Percentiles rank a stretch among this genome's conserved stretches.
These are phyloP conservation scores for Mormyrops attenuatus DNA, from an alignment of 2,797 vertebrate genomes.

Conservation along the genomic window DNA sequence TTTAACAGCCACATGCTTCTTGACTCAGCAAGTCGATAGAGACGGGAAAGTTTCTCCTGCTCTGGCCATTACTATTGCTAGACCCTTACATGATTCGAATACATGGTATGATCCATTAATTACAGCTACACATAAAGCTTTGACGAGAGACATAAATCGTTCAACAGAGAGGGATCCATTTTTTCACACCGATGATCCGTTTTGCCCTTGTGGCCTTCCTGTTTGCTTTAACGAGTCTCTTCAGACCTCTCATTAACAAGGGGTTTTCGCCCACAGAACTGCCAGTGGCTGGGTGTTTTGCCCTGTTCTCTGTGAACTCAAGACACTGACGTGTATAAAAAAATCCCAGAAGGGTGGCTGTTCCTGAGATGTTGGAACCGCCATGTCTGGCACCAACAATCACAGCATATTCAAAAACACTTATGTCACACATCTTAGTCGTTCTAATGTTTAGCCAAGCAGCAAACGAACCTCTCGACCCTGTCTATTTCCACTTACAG, in stretches of 20 bases:
- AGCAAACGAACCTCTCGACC: background rate
- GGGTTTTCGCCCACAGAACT: background rate
- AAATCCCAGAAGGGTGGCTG: background rate
- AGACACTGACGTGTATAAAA: background rate
- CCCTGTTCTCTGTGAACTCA: background rate
- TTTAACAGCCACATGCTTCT: background rate
- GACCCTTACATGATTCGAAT: background rate
- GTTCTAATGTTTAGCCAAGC: background rate
- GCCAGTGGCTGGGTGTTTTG: background rate
- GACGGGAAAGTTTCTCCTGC: background rate
- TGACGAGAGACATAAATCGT: background rate
- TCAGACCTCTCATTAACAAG: background rate
- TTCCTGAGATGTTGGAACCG: background rate
- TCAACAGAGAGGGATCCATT: background rate
- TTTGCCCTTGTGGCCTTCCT: background rate
- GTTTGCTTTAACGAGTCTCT: background rate
- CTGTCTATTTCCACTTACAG: background rate
- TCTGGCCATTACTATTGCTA: background rate
- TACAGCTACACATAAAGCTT: background rate
- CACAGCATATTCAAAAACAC: background rate
- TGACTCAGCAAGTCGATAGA: background rate
- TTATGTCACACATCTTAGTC: background rate
- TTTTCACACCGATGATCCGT: background rate
- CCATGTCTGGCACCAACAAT: background rate
- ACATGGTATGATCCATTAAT: background rate